Conservation (phyloP, 2,888 invertebrate genomes). For the Leucania comma region DNA sequence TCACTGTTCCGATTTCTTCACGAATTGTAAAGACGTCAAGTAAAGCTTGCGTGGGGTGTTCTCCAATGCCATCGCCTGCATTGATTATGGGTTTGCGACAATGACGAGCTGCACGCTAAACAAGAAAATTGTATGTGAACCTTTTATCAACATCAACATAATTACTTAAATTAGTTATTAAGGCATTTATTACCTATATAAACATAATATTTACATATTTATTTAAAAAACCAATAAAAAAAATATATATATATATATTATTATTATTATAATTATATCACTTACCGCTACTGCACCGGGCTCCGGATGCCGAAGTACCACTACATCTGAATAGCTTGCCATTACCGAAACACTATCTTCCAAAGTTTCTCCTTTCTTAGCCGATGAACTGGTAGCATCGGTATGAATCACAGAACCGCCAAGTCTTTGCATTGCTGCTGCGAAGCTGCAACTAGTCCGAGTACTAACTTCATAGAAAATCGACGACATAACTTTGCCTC, state of each 20-base stretch:
- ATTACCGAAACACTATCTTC: conserved; percentile 96
- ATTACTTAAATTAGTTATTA: background rate
- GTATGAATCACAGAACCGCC: conserved; percentile 98
- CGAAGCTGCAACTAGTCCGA: conserved; percentile 98
- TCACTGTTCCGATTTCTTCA: conserved; percentile 99
- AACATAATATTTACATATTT: too few species aligned
- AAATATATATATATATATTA: too few species aligned
- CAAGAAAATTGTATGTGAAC: conserved; percentile 43
- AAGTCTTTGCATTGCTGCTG: conserved; percentile 98
- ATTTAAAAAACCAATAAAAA: too few species aligned
- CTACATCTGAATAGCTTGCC: conserved; percentile 98
- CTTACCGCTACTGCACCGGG: conserved; percentile 97
- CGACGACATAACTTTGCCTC: conserved; percentile 98
- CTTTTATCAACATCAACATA: background rate
- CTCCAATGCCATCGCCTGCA: conserved; percentile 99
- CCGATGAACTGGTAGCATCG: conserved; percentile 97
- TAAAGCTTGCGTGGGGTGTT: conserved; percentile 99
- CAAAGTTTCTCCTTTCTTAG: conserved; percentile 98
- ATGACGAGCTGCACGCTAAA: conserved; percentile 95
- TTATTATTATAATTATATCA: background rate
- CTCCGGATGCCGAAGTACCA: conserved; percentile 98
- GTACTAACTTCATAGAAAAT: conserved; percentile 99
- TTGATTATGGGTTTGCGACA: conserved; percentile 98
- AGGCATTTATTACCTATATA: too few species aligned
- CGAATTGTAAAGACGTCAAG: conserved; percentile 99